Evolutionary conservation across 2,888 invertebrate genomes (phyloP), one percentile per base, ranked within the genome.

Genomic region (Pilophorus perplexus): DNA sequence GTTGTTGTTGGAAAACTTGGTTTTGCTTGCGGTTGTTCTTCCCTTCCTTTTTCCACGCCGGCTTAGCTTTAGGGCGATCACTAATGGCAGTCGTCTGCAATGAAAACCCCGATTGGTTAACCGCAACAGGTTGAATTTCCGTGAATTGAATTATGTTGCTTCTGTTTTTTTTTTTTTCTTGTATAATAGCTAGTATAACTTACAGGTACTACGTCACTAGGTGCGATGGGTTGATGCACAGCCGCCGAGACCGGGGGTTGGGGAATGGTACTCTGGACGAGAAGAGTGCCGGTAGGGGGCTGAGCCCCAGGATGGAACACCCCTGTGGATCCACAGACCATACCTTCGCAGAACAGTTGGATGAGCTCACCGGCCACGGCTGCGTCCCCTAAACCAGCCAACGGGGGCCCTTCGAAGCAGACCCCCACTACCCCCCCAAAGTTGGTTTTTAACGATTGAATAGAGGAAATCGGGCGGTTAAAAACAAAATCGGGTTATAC

Each of bases 31-130:
- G 82, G 69, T 84, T 80, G 75, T 84, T 85, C 77, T 89, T 89
- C 55, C 86, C 84, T 76, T 88, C 89, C 77, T 89, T 90, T 76
- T 90, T 89, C 57, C 87, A 85, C 59, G 85, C 85, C 42, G 89
- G 86, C 78, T 90, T 91, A 46, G 87, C 89, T 78, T 89, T 90
- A 67, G 89, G 89, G 74, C 90, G 84, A 78, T 91, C 90, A 79
- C 88, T 88, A 74, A 90, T 88, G 71, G 89, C 87, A 67, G 87
- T 88, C 74, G 83, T 85, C 80, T 86, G 79, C 18, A 54, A n/a
- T n/a, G n/a, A n/a, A n/a, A n/a, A n/a, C n/a, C n/a, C n/a, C n/a
- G n/a, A n/a, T 71, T 67, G 67, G 64, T 66, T 2, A 64, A 42
- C 16, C 28, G 27, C 23, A 54, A 54, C 23, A 54, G 6, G 27